Percentiles rank a stretch among this genome's conserved stretches.
Evolutionary conservation across 2,113 vertebrate genomes (phyloP).

Genomic region (Anoplopoma fimbria): DNA sequence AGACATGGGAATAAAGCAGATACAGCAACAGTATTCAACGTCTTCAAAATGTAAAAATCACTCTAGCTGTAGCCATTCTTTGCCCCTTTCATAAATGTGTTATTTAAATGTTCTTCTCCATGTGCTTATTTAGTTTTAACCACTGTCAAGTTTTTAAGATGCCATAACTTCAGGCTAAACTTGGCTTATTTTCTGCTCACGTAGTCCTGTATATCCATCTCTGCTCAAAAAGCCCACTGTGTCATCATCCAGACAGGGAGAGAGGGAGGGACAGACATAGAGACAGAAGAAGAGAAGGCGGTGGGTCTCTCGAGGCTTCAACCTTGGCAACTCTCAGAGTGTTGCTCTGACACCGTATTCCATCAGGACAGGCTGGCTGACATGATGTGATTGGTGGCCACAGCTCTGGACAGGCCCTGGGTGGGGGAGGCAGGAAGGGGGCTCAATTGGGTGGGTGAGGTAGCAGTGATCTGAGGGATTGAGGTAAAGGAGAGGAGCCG

Average conservation of each 20-base stretch:
- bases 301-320: slow-evolving; percentile 74
- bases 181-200: slow-evolving; percentile 35
- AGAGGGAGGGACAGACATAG: slow-evolving; percentile 46
- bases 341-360: slow-evolving; percentile 79
- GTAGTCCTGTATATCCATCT: slow-evolving; percentile 38
- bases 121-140: slow-evolving; percentile 2
- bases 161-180: slow-evolving; percentile 31
- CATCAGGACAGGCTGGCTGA: slow-evolving; percentile 80
- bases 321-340: slow-evolving; percentile 74
- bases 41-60: neutral
- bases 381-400: slow-evolving; percentile 83
- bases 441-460: slow-evolving; percentile 35
- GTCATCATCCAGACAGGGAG: slow-evolving; percentile 62
- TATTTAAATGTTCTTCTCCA: neutral
- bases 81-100: neutral
- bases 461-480: slow-evolving; percentile 45
- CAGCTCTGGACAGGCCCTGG: slow-evolving; percentile 43
- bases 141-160: slow-evolving; percentile 7
- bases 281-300: slow-evolving; percentile 44
- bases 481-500: slow-evolving; percentile 40
- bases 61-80: neutral
- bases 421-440: slow-evolving; percentile 32
- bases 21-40: neutral
- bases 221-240: slow-evolving; percentile 46
- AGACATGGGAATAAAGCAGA: neutral